Evolutionary conservation across 2,888 invertebrate genomes (phyloP).

Genomic region (Lepidonotus clava): DNA sequence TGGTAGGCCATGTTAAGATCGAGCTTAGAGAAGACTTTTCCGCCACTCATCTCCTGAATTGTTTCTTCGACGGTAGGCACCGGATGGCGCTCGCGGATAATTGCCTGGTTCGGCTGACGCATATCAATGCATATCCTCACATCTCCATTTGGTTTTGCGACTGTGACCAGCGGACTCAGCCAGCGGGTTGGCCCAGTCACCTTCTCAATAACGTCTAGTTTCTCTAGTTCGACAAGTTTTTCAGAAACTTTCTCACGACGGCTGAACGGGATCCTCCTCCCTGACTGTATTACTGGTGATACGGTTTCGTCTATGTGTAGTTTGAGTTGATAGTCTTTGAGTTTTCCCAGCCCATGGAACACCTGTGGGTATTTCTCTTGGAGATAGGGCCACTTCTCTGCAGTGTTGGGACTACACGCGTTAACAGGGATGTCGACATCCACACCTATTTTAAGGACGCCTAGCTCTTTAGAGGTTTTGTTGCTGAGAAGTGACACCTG

Average conservation of each 20-base stretch:
- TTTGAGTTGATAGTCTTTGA: slow-evolving; percentile 37
- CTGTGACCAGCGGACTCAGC: slow-evolving; percentile 62
- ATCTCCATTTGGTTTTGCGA: slow-evolving; percentile 62
- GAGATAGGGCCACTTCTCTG: too few species aligned
- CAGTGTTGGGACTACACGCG: too few species aligned
- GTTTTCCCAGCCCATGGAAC: slow-evolving; percentile 39
- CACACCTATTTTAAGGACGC: too few species aligned
- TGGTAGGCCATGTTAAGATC: slow-evolving; percentile 57
- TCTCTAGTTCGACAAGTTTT: background rate
- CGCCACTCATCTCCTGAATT: slow-evolving; percentile 36
- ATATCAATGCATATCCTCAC: slow-evolving; percentile 60
- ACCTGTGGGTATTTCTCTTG: background rate
- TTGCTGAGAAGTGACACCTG: too few species aligned
- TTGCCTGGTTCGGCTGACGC: slow-evolving; percentile 62
- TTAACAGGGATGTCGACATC: too few species aligned
- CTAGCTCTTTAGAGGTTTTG: too few species aligned
- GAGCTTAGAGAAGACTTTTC: slow-evolving; percentile 42
- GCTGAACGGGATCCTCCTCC: slow-evolving; percentile 2
- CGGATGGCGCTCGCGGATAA: slow-evolving; percentile 59
- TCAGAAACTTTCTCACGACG: slow-evolving; percentile 10
- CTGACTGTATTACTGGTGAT: slow-evolving; percentile 19
- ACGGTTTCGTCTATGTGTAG: slow-evolving; percentile 28
- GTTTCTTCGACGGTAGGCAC: slow-evolving; percentile 60
- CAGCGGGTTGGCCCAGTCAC: slow-evolving; percentile 61
- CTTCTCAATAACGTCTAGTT: slow-evolving; percentile 59